Base-by-base conservation (phyloP, 2,113 vertebrate species). In the Puntigrus tetrazona region DNA sequence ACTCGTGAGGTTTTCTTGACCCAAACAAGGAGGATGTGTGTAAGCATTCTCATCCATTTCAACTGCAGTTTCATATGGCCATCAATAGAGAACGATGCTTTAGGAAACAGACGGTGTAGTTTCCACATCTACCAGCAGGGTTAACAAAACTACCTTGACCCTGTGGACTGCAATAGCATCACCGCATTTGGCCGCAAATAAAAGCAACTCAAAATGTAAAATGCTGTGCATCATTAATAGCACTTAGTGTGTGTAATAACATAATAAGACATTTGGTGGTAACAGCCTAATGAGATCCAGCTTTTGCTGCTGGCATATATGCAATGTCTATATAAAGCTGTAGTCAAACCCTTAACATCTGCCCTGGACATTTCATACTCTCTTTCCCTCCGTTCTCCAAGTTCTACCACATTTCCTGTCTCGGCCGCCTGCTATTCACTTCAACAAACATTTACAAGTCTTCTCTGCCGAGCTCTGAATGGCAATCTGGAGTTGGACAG, bases 331-430 rank as follows among this genome's bases (percentile, higher is more conserved):
- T 20, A 1, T 18, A 57, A 82, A 78, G 36, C 80, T 41, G 22
- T 20, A 8, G n/a, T 45, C 6, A 59, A 82, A 31, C 43, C 10
- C 59, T 47, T 59, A 27, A 31, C 73, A 85, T 81, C 82, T 87
- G 86, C 22, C 36, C 29, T 36, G 7, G 82, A 61, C 41, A 43
- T 29, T 70, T 85, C 27, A 27, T 18, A 9, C 63, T 41, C 77
- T 8, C 78, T 55, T 43, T 76, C 16, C 27, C 18, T 76, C 9
- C 34, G 41, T 55, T 41, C 45, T 57, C 25, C 41, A 29, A 25
- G 22, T 59, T 41, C 57, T 59, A 25, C 2, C 41, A 63, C 43
- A 85, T 79, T 85, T 85, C 67, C 86, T 36, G 67, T 63, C 79
- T 43, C 1, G 29, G 18, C 45, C 9, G 31, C 29, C 9, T 65